Evolutionary conservation across 1,140 invertebrate genomes (phyloP).

Genomic region (Heterodera carotae): DNA sequence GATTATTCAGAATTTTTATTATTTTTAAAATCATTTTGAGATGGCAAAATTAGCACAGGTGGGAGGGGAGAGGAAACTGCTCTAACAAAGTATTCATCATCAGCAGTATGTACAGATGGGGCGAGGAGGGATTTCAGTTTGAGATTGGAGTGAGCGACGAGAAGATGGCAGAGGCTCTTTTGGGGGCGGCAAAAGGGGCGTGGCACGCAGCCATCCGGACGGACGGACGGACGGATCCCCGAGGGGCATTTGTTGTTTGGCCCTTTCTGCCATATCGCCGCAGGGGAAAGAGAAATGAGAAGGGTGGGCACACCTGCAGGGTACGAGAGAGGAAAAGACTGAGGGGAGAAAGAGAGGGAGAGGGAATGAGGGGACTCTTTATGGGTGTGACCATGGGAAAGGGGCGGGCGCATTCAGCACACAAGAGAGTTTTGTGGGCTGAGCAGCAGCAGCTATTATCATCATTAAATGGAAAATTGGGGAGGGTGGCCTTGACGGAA

Average conservation of each 20-base stretch:
- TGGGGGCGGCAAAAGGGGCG: not conserved
- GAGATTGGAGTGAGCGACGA: not conserved
- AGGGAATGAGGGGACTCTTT: not conserved
- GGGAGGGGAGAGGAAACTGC: not conserved
- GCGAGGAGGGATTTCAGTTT: too few species aligned
- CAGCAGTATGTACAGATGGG: too few species aligned
- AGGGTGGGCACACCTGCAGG: not conserved
- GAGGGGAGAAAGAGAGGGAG: not conserved
- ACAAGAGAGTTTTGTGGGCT: not conserved
- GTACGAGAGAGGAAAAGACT: not conserved
- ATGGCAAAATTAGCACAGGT: not conserved
- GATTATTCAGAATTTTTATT: too few species aligned
- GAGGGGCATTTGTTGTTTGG: not conserved
- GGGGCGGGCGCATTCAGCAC: not conserved
- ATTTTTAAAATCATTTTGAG: too few species aligned
- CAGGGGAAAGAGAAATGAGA: not conserved
- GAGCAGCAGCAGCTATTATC: not conserved
- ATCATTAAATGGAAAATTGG: slow-evolving; percentile 1
- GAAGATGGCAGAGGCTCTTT: not conserved
- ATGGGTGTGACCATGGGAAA: not conserved
- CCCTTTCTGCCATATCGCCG: not conserved
- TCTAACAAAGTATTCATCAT: too few species aligned
- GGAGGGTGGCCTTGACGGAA: not conserved
- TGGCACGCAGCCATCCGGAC: not conserved
- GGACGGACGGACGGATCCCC: not conserved